Evolutionary conservation across 2,888 invertebrate genomes (phyloP).

Genomic region (Stegana nigrithorax): DNA sequence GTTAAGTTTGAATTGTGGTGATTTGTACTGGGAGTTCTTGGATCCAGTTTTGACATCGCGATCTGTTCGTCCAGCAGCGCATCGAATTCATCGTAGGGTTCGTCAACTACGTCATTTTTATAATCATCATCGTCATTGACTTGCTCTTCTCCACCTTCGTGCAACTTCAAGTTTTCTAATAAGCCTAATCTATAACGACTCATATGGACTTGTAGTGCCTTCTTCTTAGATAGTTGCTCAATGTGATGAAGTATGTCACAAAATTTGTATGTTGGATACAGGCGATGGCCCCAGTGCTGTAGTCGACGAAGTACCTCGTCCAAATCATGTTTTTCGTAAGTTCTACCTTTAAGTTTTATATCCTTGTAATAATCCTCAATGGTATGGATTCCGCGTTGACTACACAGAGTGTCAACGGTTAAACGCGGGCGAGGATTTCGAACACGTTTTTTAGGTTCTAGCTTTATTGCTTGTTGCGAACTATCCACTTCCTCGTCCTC

Average conservation of each 20-base stretch:
- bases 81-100: conserved; percentile 75
- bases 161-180: conserved; percentile 66
- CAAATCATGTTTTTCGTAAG: conserved; percentile 85
- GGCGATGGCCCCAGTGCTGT: conserved; percentile 93
- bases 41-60: conserved; percentile 70
- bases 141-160: conserved; percentile 67
- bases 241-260: conserved; percentile 84
- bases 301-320: conserved; percentile 82
- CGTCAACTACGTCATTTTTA: conserved; percentile 59
- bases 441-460: conserved; percentile 72
- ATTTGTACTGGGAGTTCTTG: conserved; percentile 53
- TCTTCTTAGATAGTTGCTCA: conserved; percentile 86
- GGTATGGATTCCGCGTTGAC: conserved; percentile 81
- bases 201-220: conserved; percentile 79
- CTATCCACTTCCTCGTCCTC: conserved; percentile 68
- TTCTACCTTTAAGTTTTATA: conserved; percentile 83
- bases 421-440: conserved; percentile 77
- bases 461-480: conserved; percentile 65
- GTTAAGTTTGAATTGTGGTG: conserved; percentile 30
- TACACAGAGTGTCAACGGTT: conserved; percentile 78
- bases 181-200: conserved; percentile 72
- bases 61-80: conserved; percentile 75
- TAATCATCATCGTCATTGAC: conserved; percentile 69
- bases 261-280: conserved; percentile 91
- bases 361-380: conserved; percentile 83